Evolutionary conservation across 2,888 invertebrate genomes (phyloP).

Genomic region (Stenotaenia linearis): DNA sequence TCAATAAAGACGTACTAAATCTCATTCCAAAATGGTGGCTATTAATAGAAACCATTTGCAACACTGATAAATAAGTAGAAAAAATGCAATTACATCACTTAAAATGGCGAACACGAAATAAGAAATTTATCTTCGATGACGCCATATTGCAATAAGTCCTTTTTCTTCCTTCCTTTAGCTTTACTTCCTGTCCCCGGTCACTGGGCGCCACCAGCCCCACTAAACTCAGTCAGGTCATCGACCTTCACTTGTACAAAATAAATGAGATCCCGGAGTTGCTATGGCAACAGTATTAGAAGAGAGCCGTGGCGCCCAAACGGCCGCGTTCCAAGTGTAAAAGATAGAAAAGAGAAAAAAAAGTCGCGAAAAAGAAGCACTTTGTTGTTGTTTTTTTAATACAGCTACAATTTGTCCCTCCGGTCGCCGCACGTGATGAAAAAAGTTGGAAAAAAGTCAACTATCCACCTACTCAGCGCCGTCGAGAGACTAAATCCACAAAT

Average conservation of each 20-base stretch:
- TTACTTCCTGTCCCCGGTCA: slow-evolving; percentile 24
- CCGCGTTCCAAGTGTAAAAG: neutral
- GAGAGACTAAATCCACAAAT: neutral
- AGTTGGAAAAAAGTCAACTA: neutral
- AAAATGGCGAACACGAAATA: neutral
- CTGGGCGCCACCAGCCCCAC: slow-evolving; percentile 24
- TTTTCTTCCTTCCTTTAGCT: neutral
- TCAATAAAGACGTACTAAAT: slow-evolving; percentile 10
- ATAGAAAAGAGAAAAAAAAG: neutral
- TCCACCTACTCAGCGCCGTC: neutral
- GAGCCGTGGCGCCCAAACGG: slow-evolving; percentile 10
- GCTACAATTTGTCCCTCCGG: neutral
- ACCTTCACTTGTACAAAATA: slow-evolving; percentile 17
- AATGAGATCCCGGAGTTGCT: slow-evolving; percentile 26
- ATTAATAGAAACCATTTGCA: neutral
- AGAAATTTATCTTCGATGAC: neutral
- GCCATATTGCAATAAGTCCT: neutral
- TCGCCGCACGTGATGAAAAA: neutral
- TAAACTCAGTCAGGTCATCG: slow-evolving; percentile 26
- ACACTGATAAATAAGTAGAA: neutral
- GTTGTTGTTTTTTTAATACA: neutral
- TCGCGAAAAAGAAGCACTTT: neutral
- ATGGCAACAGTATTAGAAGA: slow-evolving; percentile 19
- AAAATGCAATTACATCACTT: neutral
- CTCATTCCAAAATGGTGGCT: neutral